Evolutionary conservation across 2,113 vertebrate species (phyloP).

Genomic region (Pardalotus punctatus): DNA sequence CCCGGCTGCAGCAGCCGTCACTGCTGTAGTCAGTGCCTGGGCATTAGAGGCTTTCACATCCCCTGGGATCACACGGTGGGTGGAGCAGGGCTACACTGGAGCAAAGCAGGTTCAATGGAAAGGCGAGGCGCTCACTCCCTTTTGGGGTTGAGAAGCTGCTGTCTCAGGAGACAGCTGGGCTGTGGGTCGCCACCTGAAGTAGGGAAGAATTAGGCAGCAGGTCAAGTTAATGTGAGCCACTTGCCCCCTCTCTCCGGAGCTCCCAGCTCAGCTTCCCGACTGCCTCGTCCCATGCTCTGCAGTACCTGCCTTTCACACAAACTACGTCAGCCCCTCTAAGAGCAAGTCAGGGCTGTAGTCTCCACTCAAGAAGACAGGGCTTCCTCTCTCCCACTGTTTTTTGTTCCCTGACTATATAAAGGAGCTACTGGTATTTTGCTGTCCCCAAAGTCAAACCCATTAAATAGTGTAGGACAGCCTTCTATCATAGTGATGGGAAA

Average conservation of each 20-base stretch:
- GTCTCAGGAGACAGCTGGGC: background rate
- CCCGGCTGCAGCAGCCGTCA: background rate
- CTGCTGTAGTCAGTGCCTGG: fast-evolving
- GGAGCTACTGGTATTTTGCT: background rate
- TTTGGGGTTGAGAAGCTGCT: background rate
- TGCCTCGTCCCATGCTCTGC: fast-evolving
- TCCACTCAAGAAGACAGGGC: background rate
- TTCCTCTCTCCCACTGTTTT: background rate
- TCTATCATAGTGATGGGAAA: background rate
- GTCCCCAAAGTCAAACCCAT: background rate
- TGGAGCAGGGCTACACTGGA: fast-evolving
- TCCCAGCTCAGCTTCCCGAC: fast-evolving
- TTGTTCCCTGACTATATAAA: background rate
- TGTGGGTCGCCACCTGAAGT: background rate
- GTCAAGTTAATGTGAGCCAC: too few relatives aligned
- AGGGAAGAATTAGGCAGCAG: background rate
- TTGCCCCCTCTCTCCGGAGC: fast-evolving
- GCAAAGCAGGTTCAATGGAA: background rate
- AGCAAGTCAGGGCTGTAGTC: background rate
- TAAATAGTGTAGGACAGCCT: background rate
- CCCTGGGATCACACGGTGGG: fast-evolving
- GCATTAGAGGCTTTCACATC: background rate
- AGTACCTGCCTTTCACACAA: fast-evolving
- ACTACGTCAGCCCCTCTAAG: fast-evolving
- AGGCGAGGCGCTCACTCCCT: background rate